Evolutionary conservation across 2,113 vertebrate genomes (phyloP).

Genomic region (Plotosus lineatus): DNA sequence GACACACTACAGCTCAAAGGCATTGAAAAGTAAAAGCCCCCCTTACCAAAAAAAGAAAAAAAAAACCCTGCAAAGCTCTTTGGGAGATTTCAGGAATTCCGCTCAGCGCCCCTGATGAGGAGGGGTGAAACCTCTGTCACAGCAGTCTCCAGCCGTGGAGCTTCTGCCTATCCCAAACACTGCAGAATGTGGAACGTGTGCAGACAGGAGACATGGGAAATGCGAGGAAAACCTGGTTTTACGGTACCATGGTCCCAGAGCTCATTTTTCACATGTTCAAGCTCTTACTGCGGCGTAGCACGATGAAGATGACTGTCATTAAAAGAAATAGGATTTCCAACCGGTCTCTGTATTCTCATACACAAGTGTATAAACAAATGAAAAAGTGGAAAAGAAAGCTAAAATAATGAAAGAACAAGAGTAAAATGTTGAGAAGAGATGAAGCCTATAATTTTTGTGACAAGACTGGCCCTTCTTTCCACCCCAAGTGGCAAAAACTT

Average conservation of each 20-base stretch:
- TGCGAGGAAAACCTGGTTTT: constrained; percentile 64
- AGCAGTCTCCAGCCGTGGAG: constrained; percentile 54
- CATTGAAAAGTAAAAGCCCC: neutral
- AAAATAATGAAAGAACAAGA: neutral
- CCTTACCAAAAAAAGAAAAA: too few species aligned
- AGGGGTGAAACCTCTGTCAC: constrained; percentile 53
- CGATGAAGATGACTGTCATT: neutral
- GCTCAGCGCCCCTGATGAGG: constrained; percentile 22
- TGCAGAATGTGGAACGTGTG: constrained; percentile 74
- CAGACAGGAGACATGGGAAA: constrained; percentile 66
- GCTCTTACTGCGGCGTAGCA: neutral
- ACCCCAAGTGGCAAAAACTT: constrained; percentile 61
- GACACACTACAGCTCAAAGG: neutral
- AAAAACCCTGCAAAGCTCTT: constrained; percentile 29
- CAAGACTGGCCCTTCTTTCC: constrained; percentile 59
- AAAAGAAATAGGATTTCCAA: neutral
- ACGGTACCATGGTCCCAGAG: constrained; percentile 63
- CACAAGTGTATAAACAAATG: neutral
- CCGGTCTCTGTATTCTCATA: neutral
- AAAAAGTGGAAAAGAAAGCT: neutral
- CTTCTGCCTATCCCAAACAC: constrained; percentile 63
- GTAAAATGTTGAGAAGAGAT: constrained; percentile 42
- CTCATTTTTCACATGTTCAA: constrained; percentile 27
- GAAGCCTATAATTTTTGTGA: constrained; percentile 73
- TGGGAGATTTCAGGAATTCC: constrained; percentile 36